These are phyloP conservation scores for Hydropsyche betteni DNA, from an alignment of 2,888 invertebrate species.

Conservation along the genomic window DNA sequence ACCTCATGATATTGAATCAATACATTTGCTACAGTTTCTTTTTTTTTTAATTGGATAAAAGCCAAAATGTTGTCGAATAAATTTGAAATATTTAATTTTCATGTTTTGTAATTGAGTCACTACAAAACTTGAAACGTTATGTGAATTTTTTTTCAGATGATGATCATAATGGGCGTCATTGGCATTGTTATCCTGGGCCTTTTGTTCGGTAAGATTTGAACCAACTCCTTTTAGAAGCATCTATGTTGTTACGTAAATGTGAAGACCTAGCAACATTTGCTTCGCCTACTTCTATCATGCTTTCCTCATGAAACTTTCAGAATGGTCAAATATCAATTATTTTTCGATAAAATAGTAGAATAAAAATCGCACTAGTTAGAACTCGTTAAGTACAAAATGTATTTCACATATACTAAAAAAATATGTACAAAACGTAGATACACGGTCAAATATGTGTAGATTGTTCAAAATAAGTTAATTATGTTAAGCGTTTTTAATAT, in stretches of 20 bases:
- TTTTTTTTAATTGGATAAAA: too few relatives aligned
- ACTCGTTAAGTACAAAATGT: too few relatives aligned
- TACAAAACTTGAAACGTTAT: background rate
- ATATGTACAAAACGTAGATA: background rate
- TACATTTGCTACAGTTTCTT: too few relatives aligned
- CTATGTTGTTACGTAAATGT: constrained; percentile 41
- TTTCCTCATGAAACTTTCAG: constrained; percentile 43
- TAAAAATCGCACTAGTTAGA: too few relatives aligned
- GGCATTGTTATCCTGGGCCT: constrained; percentile 84
- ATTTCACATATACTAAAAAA: background rate
- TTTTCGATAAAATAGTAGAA: background rate
- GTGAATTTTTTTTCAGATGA: constrained; percentile 72
- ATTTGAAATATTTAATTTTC: too few relatives aligned
- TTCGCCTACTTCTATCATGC: constrained; percentile 46
- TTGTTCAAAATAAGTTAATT: too few relatives aligned
- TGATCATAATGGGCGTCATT: constrained; percentile 90
- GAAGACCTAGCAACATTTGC: constrained; percentile 47
- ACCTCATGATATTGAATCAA: too few relatives aligned
- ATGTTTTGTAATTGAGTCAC: background rate
- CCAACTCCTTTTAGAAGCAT: constrained; percentile 35
- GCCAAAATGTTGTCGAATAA: too few relatives aligned
- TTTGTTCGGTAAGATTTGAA: constrained; percentile 81
- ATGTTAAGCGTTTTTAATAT: background rate
- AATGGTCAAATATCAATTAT: constrained; percentile 36
- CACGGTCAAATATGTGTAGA: background rate